Evolutionary conservation across 2,888 invertebrate species (phyloP).

Genomic region (Trissolcus japonicus): DNA sequence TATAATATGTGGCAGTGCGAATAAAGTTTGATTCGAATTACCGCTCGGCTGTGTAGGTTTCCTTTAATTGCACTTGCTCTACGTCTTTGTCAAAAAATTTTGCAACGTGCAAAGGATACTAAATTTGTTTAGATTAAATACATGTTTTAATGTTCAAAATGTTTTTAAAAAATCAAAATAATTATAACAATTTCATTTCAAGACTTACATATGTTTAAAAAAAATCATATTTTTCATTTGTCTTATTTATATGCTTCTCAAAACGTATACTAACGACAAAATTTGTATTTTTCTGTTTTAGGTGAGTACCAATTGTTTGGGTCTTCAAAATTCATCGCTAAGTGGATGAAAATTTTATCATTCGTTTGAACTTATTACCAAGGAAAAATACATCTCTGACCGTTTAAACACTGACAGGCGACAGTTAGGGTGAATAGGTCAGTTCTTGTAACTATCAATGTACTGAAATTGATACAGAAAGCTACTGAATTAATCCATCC

Average conservation of each 20-base stretch:
- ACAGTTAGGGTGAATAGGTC: conserved; percentile 57
- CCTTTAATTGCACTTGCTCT: background rate
- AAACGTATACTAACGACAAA: background rate
- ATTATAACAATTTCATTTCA: too few relatives aligned
- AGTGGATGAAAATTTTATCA: background rate
- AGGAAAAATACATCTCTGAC: conserved; percentile 30
- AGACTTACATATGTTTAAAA: too few relatives aligned
- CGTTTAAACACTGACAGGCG: conserved; percentile 40
- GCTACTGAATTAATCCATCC: conserved; percentile 57
- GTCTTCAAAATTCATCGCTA: background rate
- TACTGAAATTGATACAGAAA: conserved; percentile 55
- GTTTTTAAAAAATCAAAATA: too few relatives aligned
- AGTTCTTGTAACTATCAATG: conserved; percentile 56
- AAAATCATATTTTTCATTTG: background rate
- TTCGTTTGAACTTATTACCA: conserved; percentile 7
- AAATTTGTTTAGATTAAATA: too few relatives aligned
- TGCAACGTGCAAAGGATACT: too few relatives aligned
- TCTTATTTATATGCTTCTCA: background rate
- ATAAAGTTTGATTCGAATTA: conserved; percentile 13
- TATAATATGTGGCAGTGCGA: conserved; percentile 14
- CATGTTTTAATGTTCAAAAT: too few relatives aligned
- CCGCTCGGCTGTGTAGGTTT: background rate
- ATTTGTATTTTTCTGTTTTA: conserved; percentile 21
- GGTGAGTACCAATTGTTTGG: conserved; percentile 15
- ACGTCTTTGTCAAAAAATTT: too few relatives aligned